Conservation (phyloP, 2,888 invertebrate genomes). For the Neelides folsomi region DNA sequence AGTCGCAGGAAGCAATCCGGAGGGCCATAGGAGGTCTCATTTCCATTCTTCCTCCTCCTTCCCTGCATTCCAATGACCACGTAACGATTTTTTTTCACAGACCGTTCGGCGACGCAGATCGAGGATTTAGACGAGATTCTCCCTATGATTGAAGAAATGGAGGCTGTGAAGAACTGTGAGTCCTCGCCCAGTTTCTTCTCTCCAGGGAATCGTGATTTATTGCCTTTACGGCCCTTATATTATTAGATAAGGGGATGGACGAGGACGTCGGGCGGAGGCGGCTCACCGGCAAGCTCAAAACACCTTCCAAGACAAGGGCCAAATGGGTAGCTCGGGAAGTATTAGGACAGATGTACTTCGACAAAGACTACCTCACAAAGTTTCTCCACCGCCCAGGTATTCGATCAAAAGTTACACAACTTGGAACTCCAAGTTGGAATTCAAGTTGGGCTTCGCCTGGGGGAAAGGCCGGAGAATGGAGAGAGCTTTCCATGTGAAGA, state of each 20-base stretch:
- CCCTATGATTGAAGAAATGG: slow-evolving; percentile 26
- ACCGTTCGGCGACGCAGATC: slow-evolving; percentile 22
- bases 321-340: slow-evolving; percentile 26
- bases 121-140: slow-evolving; percentile 27
- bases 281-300: slow-evolving; percentile 9
- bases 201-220: no score
- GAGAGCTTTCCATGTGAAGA: not conserved
- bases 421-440: not conserved
- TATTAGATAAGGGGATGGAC: slow-evolving; percentile 2
- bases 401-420: not conserved
- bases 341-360: slow-evolving; percentile 29
- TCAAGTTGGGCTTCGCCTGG: not conserved
- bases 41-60: slow-evolving; percentile 1
- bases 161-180: slow-evolving; percentile 13
- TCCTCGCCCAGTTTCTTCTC: no score
- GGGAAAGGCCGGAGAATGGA: not conserved
- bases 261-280: slow-evolving; percentile 2
- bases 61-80: not conserved
- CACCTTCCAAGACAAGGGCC: slow-evolving; percentile 9
- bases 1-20: slow-evolving; percentile 31
- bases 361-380: slow-evolving; percentile 29
- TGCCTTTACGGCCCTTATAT: not conserved
- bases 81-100: slow-evolving; percentile 7
- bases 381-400: slow-evolving; percentile 26
- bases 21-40: slow-evolving; percentile 25